Evolutionary conservation across 2,797 vertebrate genomes (phyloP).

Genomic region (Selene dorsalis): DNA sequence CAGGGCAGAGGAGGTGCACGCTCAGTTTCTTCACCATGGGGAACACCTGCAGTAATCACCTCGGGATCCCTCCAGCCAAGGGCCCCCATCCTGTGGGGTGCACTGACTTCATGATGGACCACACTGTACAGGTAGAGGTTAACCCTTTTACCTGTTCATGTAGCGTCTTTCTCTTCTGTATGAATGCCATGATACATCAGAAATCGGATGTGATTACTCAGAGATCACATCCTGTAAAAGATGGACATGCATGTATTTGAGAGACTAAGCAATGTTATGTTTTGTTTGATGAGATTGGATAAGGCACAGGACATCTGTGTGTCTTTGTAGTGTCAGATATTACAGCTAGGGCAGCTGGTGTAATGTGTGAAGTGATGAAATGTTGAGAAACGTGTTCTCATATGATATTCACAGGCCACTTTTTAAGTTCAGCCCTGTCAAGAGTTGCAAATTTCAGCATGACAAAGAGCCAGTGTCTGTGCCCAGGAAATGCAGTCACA

Average conservation of each 20-base stretch:
- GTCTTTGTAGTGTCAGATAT: background rate
- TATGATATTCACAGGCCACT: background rate
- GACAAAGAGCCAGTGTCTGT: background rate
- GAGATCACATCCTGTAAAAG: background rate
- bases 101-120: conserved; percentile 92
- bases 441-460: background rate
- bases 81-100: conserved; percentile 91
- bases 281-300: background rate
- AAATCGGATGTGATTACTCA: background rate
- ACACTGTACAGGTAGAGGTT: conserved; percentile 85
- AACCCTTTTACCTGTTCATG: too few species aligned
- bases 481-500: background rate
- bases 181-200: background rate
- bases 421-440: background rate
- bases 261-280: background rate
- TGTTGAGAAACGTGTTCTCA: background rate
- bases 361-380: background rate
- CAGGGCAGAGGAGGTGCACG: conserved; percentile 60
- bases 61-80: conserved; percentile 89
- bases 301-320: background rate
- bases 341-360: background rate
- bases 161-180: too few species aligned
- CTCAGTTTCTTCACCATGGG: conserved; percentile 78
- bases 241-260: background rate
- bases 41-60: conserved; percentile 74